Conservation (phyloP, 2,113 vertebrate species). For the Oreochromis tanganicae region DNA sequence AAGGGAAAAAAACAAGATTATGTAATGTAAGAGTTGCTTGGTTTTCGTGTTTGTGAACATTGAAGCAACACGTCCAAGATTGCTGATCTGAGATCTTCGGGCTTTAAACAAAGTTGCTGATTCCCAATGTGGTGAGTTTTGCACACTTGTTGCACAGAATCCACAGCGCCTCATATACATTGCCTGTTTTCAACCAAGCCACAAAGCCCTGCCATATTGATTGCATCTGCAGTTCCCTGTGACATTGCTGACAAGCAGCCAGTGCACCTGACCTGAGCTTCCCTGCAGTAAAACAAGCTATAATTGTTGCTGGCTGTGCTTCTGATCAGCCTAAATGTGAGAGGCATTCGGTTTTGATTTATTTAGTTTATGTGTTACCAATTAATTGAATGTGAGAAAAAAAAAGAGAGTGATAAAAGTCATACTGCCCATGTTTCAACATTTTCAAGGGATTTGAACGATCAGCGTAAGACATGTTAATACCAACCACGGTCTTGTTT, state of each 20-base stretch:
- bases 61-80: not conserved
- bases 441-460: not conserved
- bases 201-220: not conserved
- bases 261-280: not conserved
- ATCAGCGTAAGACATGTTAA: not conserved
- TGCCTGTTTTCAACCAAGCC: not conserved
- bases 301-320: not conserved
- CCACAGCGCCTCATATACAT: no score
- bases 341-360: not conserved
- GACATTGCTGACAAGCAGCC: not conserved
- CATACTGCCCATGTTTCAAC: not conserved
- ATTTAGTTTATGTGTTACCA: not conserved
- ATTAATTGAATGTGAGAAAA: not conserved
- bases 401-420: not conserved
- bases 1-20: not conserved
- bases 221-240: not conserved
- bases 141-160: not conserved
- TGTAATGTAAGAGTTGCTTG: not conserved
- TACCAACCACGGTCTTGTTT: not conserved
- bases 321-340: not conserved
- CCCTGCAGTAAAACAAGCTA: not conserved
- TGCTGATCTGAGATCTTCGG: not conserved
- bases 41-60: not conserved
- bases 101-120: not conserved
- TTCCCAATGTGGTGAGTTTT: not conserved